Percentiles rank a stretch among this genome's conserved stretches.
Conservation (phyloP, 2,113 vertebrate genomes). For the Scomber scombrus region DNA sequence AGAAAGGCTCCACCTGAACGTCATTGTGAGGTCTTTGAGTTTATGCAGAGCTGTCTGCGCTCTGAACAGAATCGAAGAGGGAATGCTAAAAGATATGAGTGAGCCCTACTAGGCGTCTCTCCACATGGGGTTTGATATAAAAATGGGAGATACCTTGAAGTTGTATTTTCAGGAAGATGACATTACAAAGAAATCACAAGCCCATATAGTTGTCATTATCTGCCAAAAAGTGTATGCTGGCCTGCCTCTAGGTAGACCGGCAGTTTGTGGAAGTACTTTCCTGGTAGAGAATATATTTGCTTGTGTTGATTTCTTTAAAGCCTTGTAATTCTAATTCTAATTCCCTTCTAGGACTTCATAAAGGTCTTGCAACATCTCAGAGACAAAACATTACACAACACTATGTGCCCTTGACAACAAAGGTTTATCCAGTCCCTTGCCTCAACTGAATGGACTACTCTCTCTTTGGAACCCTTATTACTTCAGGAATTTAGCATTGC, state of each 20-base stretch:
- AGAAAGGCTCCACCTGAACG: conserved; percentile 23
- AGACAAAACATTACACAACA: not conserved
- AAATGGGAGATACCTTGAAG: conserved; percentile 33
- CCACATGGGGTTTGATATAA: conserved; percentile 24
- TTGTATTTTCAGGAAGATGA: conserved; percentile 23
- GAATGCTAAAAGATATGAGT: not conserved
- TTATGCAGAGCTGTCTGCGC: conserved; percentile 7
- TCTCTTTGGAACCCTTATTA: conserved; percentile 13
- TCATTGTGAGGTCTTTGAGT: conserved; percentile 17
- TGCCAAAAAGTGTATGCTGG: conserved; percentile 10
- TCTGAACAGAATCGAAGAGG: not conserved
- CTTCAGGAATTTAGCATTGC: not conserved
- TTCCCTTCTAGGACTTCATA: not conserved
- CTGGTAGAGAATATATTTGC: conserved; percentile 9
- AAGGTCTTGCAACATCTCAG: not conserved
- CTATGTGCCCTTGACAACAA: not conserved
- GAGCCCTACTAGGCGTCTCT: not conserved
- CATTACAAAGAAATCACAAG: conserved; percentile 19
- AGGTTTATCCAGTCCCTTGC: not conserved
- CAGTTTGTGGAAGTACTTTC: conserved; percentile 22
- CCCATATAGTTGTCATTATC: conserved; percentile 20
- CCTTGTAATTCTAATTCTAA: conserved; percentile 15
- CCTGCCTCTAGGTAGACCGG: conserved; percentile 19
- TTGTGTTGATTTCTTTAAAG: conserved; percentile 18
- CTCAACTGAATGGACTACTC: not conserved